Conservation (phyloP, 2,113 vertebrate genomes). For the Calyptomena viridis region DNA sequence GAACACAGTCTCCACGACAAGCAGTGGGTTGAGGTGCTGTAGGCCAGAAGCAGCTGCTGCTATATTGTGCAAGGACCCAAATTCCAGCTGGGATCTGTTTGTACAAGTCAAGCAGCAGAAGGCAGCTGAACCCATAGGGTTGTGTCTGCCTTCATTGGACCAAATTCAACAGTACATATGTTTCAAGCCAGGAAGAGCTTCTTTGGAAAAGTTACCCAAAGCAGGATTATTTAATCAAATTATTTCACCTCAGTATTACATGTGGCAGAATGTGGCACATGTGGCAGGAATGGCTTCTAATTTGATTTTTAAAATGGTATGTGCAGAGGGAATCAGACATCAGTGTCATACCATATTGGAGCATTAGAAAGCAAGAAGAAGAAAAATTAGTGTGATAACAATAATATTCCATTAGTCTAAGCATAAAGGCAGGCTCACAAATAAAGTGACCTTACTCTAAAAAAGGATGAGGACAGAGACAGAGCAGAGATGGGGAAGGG, state of each 20-base stretch:
- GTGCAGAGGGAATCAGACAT: neutral
- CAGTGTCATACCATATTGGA: fast-evolving
- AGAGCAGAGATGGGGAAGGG: neutral
- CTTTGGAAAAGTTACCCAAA: neutral
- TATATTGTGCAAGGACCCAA: neutral
- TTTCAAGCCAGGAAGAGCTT: neutral
- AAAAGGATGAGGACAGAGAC: neutral
- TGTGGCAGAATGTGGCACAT: too few species aligned
- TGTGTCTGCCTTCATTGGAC: neutral
- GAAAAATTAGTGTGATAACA: neutral
- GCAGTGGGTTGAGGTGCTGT: neutral
- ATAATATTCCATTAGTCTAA: neutral
- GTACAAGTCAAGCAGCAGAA: neutral
- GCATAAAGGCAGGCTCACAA: neutral
- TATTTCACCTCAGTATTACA: neutral
- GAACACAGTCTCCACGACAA: neutral
- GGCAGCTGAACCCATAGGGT: neutral
- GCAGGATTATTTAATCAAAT: neutral
- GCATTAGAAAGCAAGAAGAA: neutral
- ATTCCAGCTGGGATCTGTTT: neutral
- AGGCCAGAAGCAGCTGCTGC: neutral
- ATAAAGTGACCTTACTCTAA: neutral
- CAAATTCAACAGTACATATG: neutral
- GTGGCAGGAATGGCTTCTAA: neutral
- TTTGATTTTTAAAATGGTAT: neutral